Evolutionary conservation across 2,888 invertebrate genomes (phyloP).

Genomic region (Ashinkailepas kermadecensis): DNA sequence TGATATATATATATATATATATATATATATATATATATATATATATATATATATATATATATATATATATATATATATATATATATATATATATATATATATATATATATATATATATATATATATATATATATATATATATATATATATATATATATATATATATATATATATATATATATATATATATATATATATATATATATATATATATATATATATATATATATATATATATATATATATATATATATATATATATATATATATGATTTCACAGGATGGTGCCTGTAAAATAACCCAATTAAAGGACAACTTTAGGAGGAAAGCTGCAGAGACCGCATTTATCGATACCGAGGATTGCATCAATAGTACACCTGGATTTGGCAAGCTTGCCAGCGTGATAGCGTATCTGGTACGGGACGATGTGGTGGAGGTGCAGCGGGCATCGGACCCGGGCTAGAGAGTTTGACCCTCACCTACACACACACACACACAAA

Average conservation of each 20-base stretch:
- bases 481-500: too few species aligned
- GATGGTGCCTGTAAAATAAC: too few species aligned
- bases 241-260: conserved; percentile 27
- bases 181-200: conserved; percentile 25
- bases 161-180: conserved; percentile 23
- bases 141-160: conserved; percentile 19
- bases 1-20: conserved; percentile 25
- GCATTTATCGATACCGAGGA: too few species aligned
- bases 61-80: conserved; percentile 23
- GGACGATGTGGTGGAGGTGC: not conserved
- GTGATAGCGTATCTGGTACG: too few species aligned
- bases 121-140: conserved; percentile 24
- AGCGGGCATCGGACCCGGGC: too few species aligned
- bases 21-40: conserved; percentile 26
- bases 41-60: conserved; percentile 25
- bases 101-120: conserved; percentile 23
- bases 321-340: too few species aligned
- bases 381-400: too few species aligned
- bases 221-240: conserved; percentile 28
- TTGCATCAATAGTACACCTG: too few species aligned
- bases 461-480: too few species aligned
- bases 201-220: conserved; percentile 27
- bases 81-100: conserved; percentile 16
- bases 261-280: conserved; percentile 23
- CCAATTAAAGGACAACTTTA: too few species aligned